Base-by-base conservation (phyloP, 2,797 vertebrate species). In the Pseudochirops corinnae region DNA sequence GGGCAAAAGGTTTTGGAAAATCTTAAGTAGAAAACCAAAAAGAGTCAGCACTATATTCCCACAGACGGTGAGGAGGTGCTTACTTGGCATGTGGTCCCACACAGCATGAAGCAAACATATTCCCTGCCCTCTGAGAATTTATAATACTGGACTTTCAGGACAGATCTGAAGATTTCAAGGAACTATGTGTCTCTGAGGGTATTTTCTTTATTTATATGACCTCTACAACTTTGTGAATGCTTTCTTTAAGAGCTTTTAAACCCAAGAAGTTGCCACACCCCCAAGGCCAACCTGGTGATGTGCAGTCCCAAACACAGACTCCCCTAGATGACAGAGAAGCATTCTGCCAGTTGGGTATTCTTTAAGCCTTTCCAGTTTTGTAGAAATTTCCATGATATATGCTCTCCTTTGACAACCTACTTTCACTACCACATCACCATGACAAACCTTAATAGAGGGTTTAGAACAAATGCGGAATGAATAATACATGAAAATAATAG, bases 1-100 rank as follows among this genome's bases (percentile, higher is more conserved):
- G 74, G 39, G 74, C 74, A 82, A 82, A 82, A 82, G 74, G 74
- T 46, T 82, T 46, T 82, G 74, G 74, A 82, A 82, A 82, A 39
- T 46, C 74, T 82, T 82, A 82, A 82, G n/a, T 82, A 82, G 74
- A 82, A 82, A 82, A 82, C 74, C 74, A 24, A 82, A 82, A 46
- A 82, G n/a, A 82, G 74, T 82, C 74, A 82, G 74, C 39, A 82
- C 74, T 82, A 7, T 46, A 82, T 39, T 82, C 74, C 74, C 74
- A 46, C 74, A 82, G 39, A 82, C 74, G 46, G 74, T 46, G 74
- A 82, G 74, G 74, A 82, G 74, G 39, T 82, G 18, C 74, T 82
- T 82, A 82, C 21, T 82, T 82, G 21, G 74, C 74, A 46, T 82
- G 39, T 24, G 1, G 74, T 46, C n/a, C 74, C n/a, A 46, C 74